Conservation (phyloP, 2,888 invertebrate species). For the Limulus polyphemus region DNA sequence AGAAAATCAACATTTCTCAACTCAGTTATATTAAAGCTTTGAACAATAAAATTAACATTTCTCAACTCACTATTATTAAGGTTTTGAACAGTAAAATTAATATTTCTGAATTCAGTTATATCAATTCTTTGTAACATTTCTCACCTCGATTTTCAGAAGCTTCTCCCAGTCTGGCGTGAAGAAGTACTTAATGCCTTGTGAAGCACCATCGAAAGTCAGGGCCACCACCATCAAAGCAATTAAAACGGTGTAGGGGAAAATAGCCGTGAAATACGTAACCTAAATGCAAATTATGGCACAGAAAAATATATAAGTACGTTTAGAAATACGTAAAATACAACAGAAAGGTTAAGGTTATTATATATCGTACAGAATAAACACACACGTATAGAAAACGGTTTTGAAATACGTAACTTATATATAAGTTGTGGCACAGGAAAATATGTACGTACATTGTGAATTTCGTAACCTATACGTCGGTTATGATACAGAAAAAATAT, state of each 20-base stretch:
- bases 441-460: too few species aligned
- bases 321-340: neutral
- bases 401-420: neutral
- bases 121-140: too few species aligned
- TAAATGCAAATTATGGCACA: conserved; percentile 14
- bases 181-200: conserved; percentile 31
- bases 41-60: too few species aligned
- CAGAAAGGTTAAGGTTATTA: neutral
- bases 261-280: conserved; percentile 30
- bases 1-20: conserved; percentile 3
- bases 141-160: conserved; percentile 23
- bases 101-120: too few species aligned
- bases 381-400: neutral
- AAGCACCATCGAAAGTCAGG: conserved; percentile 29
- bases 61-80: too few species aligned
- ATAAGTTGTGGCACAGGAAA: too few species aligned
- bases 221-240: conserved; percentile 24
- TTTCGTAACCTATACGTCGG: too few species aligned
- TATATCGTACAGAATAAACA: neutral
- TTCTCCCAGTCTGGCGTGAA: conserved; percentile 31
- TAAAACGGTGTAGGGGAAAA: conserved; percentile 30
- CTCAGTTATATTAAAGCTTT: neutral
- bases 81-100: too few species aligned
- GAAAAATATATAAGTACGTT: neutral
- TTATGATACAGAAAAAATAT: too few species aligned